Evolutionary conservation across 1,140 invertebrate species (phyloP).

Genomic region (Ips typographus): DNA sequence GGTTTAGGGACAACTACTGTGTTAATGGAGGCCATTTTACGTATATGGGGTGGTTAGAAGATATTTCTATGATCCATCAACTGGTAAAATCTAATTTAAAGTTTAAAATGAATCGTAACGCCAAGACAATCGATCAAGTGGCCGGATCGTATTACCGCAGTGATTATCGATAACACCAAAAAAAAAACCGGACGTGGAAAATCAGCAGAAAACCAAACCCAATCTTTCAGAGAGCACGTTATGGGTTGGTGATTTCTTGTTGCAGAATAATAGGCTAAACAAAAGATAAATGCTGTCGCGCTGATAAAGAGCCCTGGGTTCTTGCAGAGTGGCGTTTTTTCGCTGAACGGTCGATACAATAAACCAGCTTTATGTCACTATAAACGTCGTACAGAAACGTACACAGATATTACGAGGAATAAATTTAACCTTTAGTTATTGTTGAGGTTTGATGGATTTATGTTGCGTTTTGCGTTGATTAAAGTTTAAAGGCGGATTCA

Average conservation of each 20-base stretch:
- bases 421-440: slow-evolving; percentile 13
- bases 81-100: no score
- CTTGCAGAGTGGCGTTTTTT: slow-evolving; percentile 16
- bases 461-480: neutral
- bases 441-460: neutral
- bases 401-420: slow-evolving; percentile 26
- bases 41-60: no score
- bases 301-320: slow-evolving; percentile 16
- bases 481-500: no score
- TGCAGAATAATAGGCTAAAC: slow-evolving; percentile 17
- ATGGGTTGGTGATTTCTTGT: slow-evolving; percentile 25
- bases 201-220: slow-evolving; percentile 25
- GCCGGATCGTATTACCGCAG: neutral
- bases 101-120: no score
- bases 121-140: no score
- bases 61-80: no score
- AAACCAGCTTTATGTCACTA: slow-evolving; percentile 30
- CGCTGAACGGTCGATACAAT: slow-evolving; percentile 26
- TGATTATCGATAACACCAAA: neutral
- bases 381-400: slow-evolving; percentile 29
- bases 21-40: no score
- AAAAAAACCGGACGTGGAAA: neutral
- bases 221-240: slow-evolving; percentile 13
- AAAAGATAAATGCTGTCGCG: slow-evolving; percentile 26
- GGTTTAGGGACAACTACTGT: no score